Evolutionary conservation across 1,140 invertebrate species (phyloP).

Genomic region (Eupristina koningsbergeri): DNA sequence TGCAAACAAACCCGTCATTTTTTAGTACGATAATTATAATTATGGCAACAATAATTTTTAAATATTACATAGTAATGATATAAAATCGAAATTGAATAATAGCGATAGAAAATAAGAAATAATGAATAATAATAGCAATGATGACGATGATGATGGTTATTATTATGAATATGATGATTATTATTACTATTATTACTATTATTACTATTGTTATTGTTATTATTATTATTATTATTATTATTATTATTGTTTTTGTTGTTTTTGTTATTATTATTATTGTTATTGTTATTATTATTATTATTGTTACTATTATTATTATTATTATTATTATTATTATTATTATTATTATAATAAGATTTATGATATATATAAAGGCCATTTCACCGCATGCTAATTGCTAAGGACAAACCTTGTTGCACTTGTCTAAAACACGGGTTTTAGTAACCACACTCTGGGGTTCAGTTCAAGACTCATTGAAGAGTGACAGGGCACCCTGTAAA

Average conservation of each 20-base stretch:
- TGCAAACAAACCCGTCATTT: background rate
- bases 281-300: background rate
- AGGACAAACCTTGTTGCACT: constrained; percentile 73
- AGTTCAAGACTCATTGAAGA: constrained; percentile 72
- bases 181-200: background rate
- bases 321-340: constrained; percentile 49
- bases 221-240: background rate
- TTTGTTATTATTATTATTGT: too few species aligned
- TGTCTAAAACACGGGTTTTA: constrained; percentile 73
- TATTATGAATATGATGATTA: background rate
- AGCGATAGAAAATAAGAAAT: too few species aligned
- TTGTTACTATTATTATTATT: constrained; percentile 54
- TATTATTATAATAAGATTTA: constrained; percentile 61
- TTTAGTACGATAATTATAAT: background rate
- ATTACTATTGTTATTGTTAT: background rate
- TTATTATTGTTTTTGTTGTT: background rate
- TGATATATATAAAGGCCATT: constrained; percentile 70
- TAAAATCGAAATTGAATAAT: too few species aligned
- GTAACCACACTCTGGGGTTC: constrained; percentile 73
- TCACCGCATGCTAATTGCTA: constrained; percentile 74
- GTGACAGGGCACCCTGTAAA: constrained; percentile 73
- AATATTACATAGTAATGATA: constrained; percentile 51
- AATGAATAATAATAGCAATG: constrained; percentile 37
- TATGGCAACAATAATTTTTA: constrained; percentile 12
- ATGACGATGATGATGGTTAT: constrained; percentile 39